Base-by-base conservation (phyloP, 2,113 vertebrate species). In the Ascaphus truei region DNA sequence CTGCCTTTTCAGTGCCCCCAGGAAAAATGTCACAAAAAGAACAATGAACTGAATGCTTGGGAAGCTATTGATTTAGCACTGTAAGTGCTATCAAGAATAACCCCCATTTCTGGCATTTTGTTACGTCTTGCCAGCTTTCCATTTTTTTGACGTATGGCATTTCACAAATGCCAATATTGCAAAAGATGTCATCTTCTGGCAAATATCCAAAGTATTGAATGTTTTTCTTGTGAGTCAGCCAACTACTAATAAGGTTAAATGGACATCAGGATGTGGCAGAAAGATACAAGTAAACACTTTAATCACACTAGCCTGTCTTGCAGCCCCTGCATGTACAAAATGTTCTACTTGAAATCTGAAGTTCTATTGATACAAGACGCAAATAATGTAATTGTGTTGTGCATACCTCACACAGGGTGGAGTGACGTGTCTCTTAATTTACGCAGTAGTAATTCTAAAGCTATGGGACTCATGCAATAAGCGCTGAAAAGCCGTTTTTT, bases 11-110 rank as follows among this genome's bases (percentile, higher is more conserved):
- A 34, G 36, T 58, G 20, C 18, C 52, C 29, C 47, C 9, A 41
- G 30, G 18, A 11, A 12, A 33, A 68, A 34, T 58, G 65, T 48
- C 39, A 50, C 8, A n/a, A 22, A 50, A 27, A 59, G 55, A 68
- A 58, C 55, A 50, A 68, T 48, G n/a, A 27, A n/a, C 27, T 39
- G 26, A 36, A 50, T 48, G 18, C 16, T 50, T 23, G 20, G 31
- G 50, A 36, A 50, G 8, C 37, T 68, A 48, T 58, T 56, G 27
- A 47, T 68, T 57, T 58, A 58, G 41, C 3, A 50, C 43, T 59
- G 25, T 26, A 47, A 65, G n/a, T 52, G 15, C 31, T 18, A 34
- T 43, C 15, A 48, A 59, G 18, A 55, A 20, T 47, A 47, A 47
- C 6, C 18, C 43, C 16, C 23, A 22, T 16, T 47, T 47, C 3